Percentiles rank a stretch among this genome's conserved stretches.
Conservation (phyloP, 2,113 vertebrate genomes). For the Okapia johnstoni region DNA sequence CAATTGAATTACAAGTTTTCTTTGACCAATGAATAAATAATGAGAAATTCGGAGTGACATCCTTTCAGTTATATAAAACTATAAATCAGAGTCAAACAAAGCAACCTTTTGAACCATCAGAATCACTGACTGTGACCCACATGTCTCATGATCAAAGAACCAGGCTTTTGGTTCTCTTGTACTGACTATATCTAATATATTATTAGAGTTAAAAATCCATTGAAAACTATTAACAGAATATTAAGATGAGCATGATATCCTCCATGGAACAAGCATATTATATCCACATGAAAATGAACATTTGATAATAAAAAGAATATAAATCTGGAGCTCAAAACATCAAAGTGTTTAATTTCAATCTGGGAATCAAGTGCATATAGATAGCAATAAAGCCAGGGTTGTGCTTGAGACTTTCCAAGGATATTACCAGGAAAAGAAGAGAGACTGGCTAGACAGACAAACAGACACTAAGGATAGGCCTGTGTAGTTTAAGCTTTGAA, state of each 20-base stretch:
- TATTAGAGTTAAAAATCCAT: neutral
- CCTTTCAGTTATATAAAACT: neutral
- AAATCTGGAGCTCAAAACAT: neutral
- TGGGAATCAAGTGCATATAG: neutral
- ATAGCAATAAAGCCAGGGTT: neutral
- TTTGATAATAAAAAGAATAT: neutral
- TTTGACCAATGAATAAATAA: neutral
- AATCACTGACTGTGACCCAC: neutral
- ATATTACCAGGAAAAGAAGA: neutral
- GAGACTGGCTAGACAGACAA: neutral
- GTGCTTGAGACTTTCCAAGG: neutral
- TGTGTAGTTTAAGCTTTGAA: neutral
- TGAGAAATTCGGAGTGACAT: neutral
- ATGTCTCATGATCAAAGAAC: neutral
- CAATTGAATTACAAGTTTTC: neutral
- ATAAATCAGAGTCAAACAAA: neutral
- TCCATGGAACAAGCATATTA: neutral
- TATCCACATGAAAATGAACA: neutral
- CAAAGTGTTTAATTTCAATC: neutral
- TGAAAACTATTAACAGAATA: neutral
- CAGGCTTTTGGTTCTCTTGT: neutral
- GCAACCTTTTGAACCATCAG: neutral
- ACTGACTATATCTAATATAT: neutral
- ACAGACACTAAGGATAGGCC: neutral
- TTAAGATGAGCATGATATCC: neutral